Conservation (phyloP, 2,797 vertebrate genomes). For the Simalia tracyae region DNA sequence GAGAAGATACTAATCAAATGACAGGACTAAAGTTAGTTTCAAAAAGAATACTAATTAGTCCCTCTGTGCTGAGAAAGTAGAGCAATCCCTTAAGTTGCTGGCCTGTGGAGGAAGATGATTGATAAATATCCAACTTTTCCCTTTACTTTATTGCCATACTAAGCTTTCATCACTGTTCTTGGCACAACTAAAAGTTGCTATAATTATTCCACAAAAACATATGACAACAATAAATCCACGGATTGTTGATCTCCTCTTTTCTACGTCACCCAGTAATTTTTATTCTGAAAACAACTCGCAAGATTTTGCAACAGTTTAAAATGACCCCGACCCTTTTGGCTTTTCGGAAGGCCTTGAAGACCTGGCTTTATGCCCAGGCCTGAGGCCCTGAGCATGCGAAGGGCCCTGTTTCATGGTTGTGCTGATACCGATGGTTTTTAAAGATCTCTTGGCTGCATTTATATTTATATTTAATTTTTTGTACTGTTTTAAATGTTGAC, state of each 20-base stretch:
- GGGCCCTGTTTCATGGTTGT: too few species aligned
- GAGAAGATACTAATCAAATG: neutral
- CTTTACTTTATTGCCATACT: neutral
- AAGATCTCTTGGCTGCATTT: too few species aligned
- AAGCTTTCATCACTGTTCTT: neutral
- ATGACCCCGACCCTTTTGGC: neutral
- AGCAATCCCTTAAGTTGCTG: neutral
- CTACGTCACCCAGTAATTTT: neutral
- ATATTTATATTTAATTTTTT: too few species aligned
- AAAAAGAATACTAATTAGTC: neutral
- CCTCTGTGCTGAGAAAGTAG: neutral
- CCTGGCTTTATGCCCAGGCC: too few species aligned
- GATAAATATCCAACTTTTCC: neutral
- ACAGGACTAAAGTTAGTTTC: neutral
- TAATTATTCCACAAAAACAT: neutral
- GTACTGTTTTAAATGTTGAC: too few species aligned
- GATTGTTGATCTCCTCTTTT: neutral
- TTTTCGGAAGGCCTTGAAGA: too few species aligned
- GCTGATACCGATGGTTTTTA: too few species aligned
- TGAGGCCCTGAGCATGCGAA: too few species aligned
- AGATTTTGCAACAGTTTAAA: neutral
- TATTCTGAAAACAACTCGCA: neutral
- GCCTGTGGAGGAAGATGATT: neutral
- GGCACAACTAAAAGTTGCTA: neutral
- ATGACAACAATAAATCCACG: neutral